Conservation (phyloP, 2,888 invertebrate genomes). For the Metallyticus violacea region DNA sequence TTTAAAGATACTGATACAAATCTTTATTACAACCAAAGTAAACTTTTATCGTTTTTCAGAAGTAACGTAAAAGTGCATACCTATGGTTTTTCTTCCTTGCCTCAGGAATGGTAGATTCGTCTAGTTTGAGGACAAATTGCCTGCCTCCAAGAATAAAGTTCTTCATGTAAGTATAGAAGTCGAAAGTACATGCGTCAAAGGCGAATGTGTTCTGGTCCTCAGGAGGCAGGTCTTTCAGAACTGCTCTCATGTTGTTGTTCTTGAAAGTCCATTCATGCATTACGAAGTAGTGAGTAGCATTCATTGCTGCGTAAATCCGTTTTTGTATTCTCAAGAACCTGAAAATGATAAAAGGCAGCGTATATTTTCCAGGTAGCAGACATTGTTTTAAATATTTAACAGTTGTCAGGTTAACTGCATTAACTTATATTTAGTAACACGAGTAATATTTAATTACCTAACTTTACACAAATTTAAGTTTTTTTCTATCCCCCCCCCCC, state of each 20-base stretch:
- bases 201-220: conserved; percentile 44
- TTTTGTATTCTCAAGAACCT: conserved; percentile 51
- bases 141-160: conserved; percentile 51
- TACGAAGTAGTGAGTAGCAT: conserved; percentile 51
- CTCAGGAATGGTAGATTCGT: conserved; percentile 42
- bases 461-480: too few species aligned
- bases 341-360: conserved; percentile 22
- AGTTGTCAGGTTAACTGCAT: too few species aligned
- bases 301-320: conserved; percentile 48
- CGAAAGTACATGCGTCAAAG: conserved; percentile 45
- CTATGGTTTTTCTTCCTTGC: conserved; percentile 37
- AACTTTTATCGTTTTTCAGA: too few species aligned
- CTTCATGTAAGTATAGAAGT: conserved; percentile 45
- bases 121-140: conserved; percentile 49
- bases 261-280: conserved; percentile 49
- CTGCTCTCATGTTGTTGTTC: conserved; percentile 41
- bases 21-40: too few species aligned
- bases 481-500: too few species aligned
- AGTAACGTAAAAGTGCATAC: too few species aligned
- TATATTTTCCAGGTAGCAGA: neutral
- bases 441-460: too few species aligned
- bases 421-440: too few species aligned
- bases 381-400: too few species aligned
- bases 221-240: conserved; percentile 40
- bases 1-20: too few species aligned